Percentiles rank a stretch among this genome's conserved stretches.
These are phyloP conservation scores for Antechinus stuartii DNA, from an alignment of 2,113 vertebrate species.

Conservation along the genomic window DNA sequence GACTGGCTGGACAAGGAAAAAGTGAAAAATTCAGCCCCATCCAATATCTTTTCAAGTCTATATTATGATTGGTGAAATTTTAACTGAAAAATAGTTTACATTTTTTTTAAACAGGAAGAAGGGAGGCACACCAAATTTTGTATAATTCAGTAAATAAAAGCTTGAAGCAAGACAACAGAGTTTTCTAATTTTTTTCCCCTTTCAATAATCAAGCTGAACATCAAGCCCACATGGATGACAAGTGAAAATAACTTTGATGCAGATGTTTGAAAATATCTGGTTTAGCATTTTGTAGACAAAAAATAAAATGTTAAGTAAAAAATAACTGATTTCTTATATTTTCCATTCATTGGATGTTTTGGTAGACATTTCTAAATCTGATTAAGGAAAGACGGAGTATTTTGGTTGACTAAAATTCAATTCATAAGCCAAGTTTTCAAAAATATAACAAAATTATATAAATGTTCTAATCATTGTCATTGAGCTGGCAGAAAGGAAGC, in stretches of 20 bases:
- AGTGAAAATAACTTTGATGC: not conserved
- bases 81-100: not conserved
- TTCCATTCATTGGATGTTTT: not conserved
- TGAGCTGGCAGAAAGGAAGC: slow-evolving; percentile 18
- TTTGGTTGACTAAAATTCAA: not conserved
- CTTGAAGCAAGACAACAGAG: not conserved
- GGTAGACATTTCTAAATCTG: not conserved
- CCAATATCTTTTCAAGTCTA: not conserved
- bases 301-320: not conserved
- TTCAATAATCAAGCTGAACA: not conserved
- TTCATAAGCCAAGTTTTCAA: slow-evolving; percentile 3
- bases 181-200: not conserved
- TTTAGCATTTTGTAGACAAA: not conserved
- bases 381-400: not conserved
- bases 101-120: not conserved
- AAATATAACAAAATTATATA: slow-evolving; percentile 11
- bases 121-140: not conserved
- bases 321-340: not conserved
- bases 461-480: not conserved
- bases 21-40: not conserved
- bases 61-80: not conserved
- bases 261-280: not conserved
- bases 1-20: slow-evolving; percentile 89
- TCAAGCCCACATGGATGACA: not conserved
- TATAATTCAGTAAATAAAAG: slow-evolving; percentile 9